Percentiles rank a stretch among this genome's conserved stretches.
phyloP scores from a whole-genome alignment of 2,888 invertebrate genomes.

The Xestia rhomboidea region DNA sequence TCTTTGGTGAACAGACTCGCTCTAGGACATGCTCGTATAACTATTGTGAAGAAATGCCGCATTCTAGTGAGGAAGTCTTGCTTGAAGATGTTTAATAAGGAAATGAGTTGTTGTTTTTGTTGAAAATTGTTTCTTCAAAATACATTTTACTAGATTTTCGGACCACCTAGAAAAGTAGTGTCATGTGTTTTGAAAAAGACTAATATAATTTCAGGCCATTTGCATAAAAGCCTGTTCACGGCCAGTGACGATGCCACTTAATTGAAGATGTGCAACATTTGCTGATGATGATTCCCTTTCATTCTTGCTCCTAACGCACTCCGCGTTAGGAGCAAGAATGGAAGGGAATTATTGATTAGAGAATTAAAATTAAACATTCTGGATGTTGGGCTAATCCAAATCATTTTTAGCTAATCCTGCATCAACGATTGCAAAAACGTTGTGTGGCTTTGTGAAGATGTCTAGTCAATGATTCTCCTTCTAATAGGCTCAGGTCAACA shows the following conservation, averaged over 20 bases:
- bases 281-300: too few species aligned
- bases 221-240: not conserved
- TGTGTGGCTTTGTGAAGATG: too few species aligned
- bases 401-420: too few species aligned
- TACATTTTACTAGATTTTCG: not conserved
- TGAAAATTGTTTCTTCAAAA: not conserved
- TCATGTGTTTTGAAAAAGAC: not conserved
- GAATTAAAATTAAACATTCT: too few species aligned
- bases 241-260: not conserved
- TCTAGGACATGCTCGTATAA: slow-evolving; percentile 31
- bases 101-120: not conserved
- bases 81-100: not conserved
- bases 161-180: not conserved
- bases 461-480: too few species aligned
- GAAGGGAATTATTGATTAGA: too few species aligned
- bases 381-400: too few species aligned
- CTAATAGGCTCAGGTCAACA: too few species aligned
- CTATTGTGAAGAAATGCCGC: slow-evolving; percentile 32
- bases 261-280: too few species aligned
- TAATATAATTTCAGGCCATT: not conserved
- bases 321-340: too few species aligned
- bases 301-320: too few species aligned
- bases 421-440: too few species aligned
- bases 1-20: slow-evolving; percentile 25
- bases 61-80: not conserved